phyloP scores from a whole-genome alignment of 2,888 invertebrate species.

The Drosophila fulvimacula region DNA sequence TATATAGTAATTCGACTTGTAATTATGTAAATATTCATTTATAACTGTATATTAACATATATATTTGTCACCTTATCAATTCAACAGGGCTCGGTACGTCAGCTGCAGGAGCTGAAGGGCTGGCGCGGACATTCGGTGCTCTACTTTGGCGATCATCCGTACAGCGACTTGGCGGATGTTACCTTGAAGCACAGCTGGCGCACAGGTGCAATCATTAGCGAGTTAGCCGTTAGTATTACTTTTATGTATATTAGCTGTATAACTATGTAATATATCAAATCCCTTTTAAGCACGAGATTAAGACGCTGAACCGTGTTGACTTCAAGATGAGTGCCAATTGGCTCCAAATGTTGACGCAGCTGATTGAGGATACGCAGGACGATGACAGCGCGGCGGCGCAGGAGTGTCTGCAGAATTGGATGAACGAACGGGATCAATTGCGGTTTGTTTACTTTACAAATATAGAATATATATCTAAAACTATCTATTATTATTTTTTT shows the following conservation, averaged over 20 bases:
- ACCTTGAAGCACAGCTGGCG: slow-evolving; percentile 98
- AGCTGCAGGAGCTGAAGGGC: slow-evolving; percentile 95
- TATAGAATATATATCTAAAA: too few species aligned
- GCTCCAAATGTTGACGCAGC: slow-evolving; percentile 95
- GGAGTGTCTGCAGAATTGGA: slow-evolving; percentile 90
- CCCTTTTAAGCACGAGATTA: slow-evolving; percentile 92
- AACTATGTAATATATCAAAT: neutral
- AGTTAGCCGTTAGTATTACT: slow-evolving; percentile 90
- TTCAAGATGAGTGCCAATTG: slow-evolving; percentile 96
- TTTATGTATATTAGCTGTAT: neutral
- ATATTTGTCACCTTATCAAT: neutral
- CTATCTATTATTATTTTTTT: too few species aligned
- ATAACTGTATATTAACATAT: too few species aligned
- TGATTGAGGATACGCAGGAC: slow-evolving; percentile 96
- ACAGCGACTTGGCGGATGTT: slow-evolving; percentile 98
- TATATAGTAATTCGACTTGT: too few species aligned
- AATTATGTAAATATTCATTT: too few species aligned
- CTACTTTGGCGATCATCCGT: slow-evolving; percentile 99
- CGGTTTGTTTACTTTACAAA: slow-evolving; percentile 85
- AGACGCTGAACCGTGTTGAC: slow-evolving; percentile 91
- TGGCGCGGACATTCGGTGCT: slow-evolving; percentile 97
- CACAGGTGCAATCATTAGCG: slow-evolving; percentile 98
- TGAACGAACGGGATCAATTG: slow-evolving; percentile 91
- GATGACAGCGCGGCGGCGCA: slow-evolving; percentile 89
- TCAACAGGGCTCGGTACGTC: slow-evolving; percentile 94